These are phyloP conservation scores for Schmidtea mediterranea DNA, from an alignment of 1,140 invertebrate species.

Conservation along the genomic window DNA sequence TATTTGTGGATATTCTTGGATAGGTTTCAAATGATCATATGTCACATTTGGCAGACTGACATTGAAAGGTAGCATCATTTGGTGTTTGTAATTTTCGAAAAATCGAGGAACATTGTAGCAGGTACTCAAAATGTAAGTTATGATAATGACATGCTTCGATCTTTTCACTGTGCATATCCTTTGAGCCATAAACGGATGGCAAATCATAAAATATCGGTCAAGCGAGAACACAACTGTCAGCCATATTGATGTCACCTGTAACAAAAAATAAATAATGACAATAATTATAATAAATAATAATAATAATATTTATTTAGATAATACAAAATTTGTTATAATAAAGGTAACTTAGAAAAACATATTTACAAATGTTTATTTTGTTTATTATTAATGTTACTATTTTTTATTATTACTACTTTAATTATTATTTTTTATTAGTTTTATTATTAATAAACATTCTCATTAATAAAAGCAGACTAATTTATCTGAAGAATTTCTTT, in stretches of 20 bases:
- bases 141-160: conserved; percentile 16
- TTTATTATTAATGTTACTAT: too few species aligned
- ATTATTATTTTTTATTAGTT: too few species aligned
- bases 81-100: conserved; percentile 14
- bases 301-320: too few species aligned
- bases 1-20: not conserved
- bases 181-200: conserved; percentile 23
- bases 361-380: too few species aligned
- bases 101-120: conserved; percentile 20
- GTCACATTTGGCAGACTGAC: not conserved
- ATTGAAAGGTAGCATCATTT: not conserved
- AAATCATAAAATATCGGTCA: conserved; percentile 27
- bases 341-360: too few species aligned
- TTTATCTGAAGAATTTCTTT: too few species aligned
- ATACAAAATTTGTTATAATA: too few species aligned
- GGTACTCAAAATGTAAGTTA: conserved; percentile 13
- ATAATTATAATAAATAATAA: too few species aligned
- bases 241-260: conserved; percentile 24
- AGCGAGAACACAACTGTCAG: conserved; percentile 25
- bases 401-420: too few species aligned
- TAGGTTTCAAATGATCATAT: not conserved
- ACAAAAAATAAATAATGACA: too few species aligned
- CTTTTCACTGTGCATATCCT: conserved; percentile 16
- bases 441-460: too few species aligned
- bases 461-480: too few species aligned